Evolutionary conservation across 2,797 vertebrate species (phyloP).

Genomic region (Poecilia velifera): DNA sequence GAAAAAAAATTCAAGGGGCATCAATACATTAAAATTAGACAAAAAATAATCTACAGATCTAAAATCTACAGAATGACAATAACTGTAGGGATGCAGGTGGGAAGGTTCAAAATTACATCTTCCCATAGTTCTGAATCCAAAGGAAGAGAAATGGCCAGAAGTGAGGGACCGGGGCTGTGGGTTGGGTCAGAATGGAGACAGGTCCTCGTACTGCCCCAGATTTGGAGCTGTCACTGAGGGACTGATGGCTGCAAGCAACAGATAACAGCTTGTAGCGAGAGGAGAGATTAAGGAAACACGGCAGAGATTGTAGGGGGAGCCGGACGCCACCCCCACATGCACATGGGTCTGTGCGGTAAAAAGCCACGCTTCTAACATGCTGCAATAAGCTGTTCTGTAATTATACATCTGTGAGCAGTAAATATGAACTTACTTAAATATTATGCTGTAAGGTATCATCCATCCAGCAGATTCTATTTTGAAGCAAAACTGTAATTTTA

Average conservation of each 20-base stretch:
- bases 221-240: slow-evolving; percentile 72
- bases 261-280: slow-evolving; percentile 70
- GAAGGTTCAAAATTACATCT: slow-evolving; percentile 15
- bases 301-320: slow-evolving; percentile 62
- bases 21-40: not conserved
- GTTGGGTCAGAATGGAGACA: slow-evolving; percentile 12
- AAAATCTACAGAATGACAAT: not conserved
- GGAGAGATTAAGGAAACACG: slow-evolving; percentile 65
- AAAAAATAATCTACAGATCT: not conserved
- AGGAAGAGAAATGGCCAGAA: slow-evolving; percentile 45
- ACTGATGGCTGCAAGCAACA: slow-evolving; percentile 72
- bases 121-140: slow-evolving; percentile 29
- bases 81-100: slow-evolving; percentile 6
- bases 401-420: slow-evolving; percentile 64
- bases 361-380: slow-evolving; percentile 50
- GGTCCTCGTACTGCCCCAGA: slow-evolving; percentile 64
- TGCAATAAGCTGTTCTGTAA: slow-evolving; percentile 65
- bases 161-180: slow-evolving; percentile 18
- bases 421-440: slow-evolving; percentile 48
- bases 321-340: slow-evolving; percentile 52
- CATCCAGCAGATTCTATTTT: slow-evolving; percentile 23
- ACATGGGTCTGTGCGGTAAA: slow-evolving; percentile 40
- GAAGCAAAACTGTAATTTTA: slow-evolving; percentile 9
- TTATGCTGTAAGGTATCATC: slow-evolving; percentile 34
- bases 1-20: not conserved